A percentile compares a stretch with the other conserved stretches of the same genome.
These are phyloP conservation scores for Synanthedon andrenaeformis DNA, from an alignment of 2,888 invertebrate species.

Conservation along the genomic window DNA sequence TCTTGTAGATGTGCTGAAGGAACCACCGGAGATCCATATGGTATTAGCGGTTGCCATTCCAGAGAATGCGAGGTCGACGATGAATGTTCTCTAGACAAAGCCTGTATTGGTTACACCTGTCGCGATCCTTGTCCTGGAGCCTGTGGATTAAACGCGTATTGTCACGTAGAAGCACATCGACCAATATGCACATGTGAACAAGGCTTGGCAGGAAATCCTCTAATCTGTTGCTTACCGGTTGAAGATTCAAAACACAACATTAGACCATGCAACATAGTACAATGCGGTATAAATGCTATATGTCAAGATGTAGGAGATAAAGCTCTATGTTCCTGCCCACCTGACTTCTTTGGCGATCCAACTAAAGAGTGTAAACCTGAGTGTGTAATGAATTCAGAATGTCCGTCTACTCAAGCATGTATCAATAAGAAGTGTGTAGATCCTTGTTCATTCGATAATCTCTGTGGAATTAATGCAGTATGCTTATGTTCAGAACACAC, in stretches of 20 bases:
- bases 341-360: conserved; percentile 84
- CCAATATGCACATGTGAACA: conserved; percentile 82
- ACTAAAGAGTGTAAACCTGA: conserved; percentile 81
- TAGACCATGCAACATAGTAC: conserved; percentile 79
- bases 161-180: conserved; percentile 82
- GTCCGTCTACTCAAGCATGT: conserved; percentile 79
- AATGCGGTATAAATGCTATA: conserved; percentile 84
- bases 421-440: conserved; percentile 79
- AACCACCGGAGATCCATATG: conserved; percentile 81
- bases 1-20: conserved; percentile 81
- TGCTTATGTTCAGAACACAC: conserved; percentile 86
- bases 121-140: conserved; percentile 85
- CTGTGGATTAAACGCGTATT: conserved; percentile 81
- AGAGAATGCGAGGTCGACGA: conserved; percentile 84
- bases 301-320: conserved; percentile 78
- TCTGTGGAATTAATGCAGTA: conserved; percentile 85
- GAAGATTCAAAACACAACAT: conserved; percentile 59
- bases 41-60: conserved; percentile 78
- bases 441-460: conserved; percentile 75
- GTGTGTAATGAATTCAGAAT: conserved; percentile 86
- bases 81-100: conserved; percentile 78
- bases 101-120: conserved; percentile 85
- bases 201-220: conserved; percentile 82
- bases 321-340: conserved; percentile 82
- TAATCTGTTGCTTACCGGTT: conserved; percentile 76